phyloP scores from a whole-genome alignment of 2,113 vertebrate species.

The Myxocyprinus asiaticus region DNA sequence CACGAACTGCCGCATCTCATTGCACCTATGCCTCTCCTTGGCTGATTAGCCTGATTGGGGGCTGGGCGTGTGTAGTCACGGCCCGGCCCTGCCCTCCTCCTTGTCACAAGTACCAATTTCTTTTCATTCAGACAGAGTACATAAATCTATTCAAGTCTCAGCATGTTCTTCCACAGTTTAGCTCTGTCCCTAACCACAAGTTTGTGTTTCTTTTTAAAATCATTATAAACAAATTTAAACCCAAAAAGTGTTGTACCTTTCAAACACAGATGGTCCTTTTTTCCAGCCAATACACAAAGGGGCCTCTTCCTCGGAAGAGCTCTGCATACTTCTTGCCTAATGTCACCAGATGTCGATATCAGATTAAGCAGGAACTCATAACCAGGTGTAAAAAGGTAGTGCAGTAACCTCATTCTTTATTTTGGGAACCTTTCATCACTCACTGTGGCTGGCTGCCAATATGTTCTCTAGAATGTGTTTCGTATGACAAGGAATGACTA shows the following conservation, averaged over 20 bases:
- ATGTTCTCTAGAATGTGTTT: no score
- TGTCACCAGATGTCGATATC: slow-evolving; percentile 40
- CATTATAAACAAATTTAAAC: slow-evolving; percentile 7
- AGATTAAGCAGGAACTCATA: slow-evolving; percentile 37
- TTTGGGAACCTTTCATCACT: no score
- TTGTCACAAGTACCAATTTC: neutral
- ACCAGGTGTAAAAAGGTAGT: slow-evolving; percentile 46
- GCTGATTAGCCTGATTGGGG: no score
- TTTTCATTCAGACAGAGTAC: slow-evolving; percentile 24
- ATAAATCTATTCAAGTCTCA: slow-evolving; percentile 18
- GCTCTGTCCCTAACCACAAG: neutral
- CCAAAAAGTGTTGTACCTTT: neutral
- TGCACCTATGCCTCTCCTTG: no score
- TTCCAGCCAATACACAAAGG: slow-evolving; percentile 38
- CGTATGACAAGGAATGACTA: no score
- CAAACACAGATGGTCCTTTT: slow-evolving; percentile 38
- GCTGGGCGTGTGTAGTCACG: no score
- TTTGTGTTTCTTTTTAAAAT: slow-evolving; percentile 6
- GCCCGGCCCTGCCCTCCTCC: neutral
- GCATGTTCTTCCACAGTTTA: slow-evolving; percentile 12
- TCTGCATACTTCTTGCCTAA: slow-evolving; percentile 17
- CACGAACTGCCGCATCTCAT: no score
- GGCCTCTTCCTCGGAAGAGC: neutral
- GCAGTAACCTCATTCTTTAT: slow-evolving; percentile 22
- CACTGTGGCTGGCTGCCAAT: no score